Evolutionary conservation across 1,140 invertebrate species (phyloP).

Genomic region (Maconellicoccus hirsutus): DNA sequence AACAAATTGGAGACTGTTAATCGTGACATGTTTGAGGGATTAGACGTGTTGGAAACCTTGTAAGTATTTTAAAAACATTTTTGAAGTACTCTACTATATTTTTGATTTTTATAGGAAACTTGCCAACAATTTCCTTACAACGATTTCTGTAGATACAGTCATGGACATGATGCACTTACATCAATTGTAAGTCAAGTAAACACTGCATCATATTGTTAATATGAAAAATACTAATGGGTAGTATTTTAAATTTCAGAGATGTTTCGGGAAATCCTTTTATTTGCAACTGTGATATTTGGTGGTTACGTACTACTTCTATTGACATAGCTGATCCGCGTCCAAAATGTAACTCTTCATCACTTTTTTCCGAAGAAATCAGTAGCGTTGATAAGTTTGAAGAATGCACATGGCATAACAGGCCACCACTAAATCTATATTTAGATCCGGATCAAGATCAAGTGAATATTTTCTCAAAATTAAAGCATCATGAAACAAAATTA

Average conservation of each 20-base stretch:
- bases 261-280: slow-evolving; percentile 62
- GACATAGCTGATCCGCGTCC: slow-evolving; percentile 51
- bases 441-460: background rate
- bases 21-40: slow-evolving; percentile 28
- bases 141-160: slow-evolving; percentile 52
- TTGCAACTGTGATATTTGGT: slow-evolving; percentile 69
- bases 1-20: slow-evolving; percentile 28
- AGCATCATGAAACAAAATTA: too few relatives aligned
- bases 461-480: background rate
- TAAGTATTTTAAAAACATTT: too few relatives aligned
- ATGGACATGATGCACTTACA: too few relatives aligned
- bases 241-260: slow-evolving; percentile 44
- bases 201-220: too few relatives aligned
- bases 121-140: slow-evolving; percentile 53
- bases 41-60: slow-evolving; percentile 24
- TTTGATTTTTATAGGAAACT: slow-evolving; percentile 38
- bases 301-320: slow-evolving; percentile 51
- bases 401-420: background rate
- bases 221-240: background rate
- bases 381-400: background rate
- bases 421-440: slow-evolving; percentile 26
- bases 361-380: background rate
- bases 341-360: slow-evolving; percentile 40
- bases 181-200: slow-evolving; percentile 36
- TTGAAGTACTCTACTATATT: too few relatives aligned